A percentile compares a stretch with the other conserved stretches of the same genome.
Evolutionary conservation across 2,888 invertebrate genomes (phyloP).

Genomic region (Dicranocentrus wangi): DNA sequence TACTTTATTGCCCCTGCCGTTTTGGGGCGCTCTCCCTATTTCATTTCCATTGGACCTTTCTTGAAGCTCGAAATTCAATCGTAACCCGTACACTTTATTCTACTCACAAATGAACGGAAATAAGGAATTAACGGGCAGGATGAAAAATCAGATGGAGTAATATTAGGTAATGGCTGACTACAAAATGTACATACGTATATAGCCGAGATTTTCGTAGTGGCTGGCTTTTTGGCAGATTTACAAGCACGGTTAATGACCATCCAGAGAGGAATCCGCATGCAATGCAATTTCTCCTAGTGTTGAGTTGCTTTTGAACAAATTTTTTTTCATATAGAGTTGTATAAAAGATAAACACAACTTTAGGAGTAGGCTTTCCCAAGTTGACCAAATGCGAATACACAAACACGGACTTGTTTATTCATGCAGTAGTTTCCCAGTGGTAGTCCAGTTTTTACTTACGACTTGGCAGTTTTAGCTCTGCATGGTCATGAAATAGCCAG

Average conservation of each 20-base stretch:
- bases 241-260: background rate
- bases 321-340: background rate
- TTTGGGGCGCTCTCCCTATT: no score
- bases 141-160: background rate
- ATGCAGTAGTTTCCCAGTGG: no score
- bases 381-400: background rate
- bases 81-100: no score
- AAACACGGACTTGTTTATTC: no score
- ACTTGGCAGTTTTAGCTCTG: no score
- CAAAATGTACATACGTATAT: background rate
- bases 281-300: background rate
- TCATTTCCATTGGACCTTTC: no score
- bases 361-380: background rate
- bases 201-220: background rate
- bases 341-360: background rate
- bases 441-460: no score
- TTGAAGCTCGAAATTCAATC: no score
- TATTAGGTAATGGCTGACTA: background rate
- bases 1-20: no score
- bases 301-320: background rate
- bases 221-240: constrained; percentile 12
- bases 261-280: background rate
- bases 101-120: constrained; percentile 3
- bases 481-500: no score
- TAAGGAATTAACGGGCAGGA: background rate